Percentiles rank a stretch among this genome's conserved stretches.
These are phyloP conservation scores for Dinocampus coccinellae DNA, from an alignment of 2,888 invertebrate species.

Conservation along the genomic window DNA sequence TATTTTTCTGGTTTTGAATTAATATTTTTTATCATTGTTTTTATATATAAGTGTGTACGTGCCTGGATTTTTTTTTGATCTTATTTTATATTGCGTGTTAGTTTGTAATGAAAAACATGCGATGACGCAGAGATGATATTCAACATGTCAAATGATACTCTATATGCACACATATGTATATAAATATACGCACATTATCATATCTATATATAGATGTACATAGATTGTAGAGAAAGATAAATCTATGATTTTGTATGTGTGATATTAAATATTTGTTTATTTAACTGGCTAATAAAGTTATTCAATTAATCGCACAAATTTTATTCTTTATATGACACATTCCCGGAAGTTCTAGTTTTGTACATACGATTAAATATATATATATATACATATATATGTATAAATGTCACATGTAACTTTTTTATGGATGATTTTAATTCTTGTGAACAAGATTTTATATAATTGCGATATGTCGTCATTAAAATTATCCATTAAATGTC, in stretches of 20 bases:
- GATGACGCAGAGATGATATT: slow-evolving; percentile 9
- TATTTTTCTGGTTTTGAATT: too few species aligned
- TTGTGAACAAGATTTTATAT: slow-evolving; percentile 19
- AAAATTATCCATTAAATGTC: not conserved
- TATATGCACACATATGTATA: too few species aligned
- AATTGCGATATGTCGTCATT: slow-evolving; percentile 10
- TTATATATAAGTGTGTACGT: not conserved
- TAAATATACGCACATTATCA: too few species aligned
- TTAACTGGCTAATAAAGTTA: slow-evolving; percentile 23
- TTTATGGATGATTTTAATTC: slow-evolving; percentile 2
- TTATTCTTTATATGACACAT: not conserved
- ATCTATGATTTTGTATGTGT: not conserved
- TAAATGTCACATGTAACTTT: slow-evolving; percentile 9
- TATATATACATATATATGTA: not conserved
- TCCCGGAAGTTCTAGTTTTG: slow-evolving; percentile 12
- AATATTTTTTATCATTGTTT: too few species aligned
- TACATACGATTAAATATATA: not conserved
- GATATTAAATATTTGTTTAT: not conserved
- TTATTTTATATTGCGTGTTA: not conserved
- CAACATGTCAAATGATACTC: slow-evolving; percentile 3
- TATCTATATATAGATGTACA: not conserved
- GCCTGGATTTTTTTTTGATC: too few species aligned
- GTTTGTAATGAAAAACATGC: slow-evolving; percentile 4
- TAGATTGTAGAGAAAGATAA: not conserved
- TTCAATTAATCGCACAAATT: slow-evolving; percentile 19